Percentiles rank a stretch among this genome's conserved stretches.
These are phyloP conservation scores for Leptinotarsa texana DNA, from an alignment of 1,140 invertebrate genomes.

Conservation along the genomic window DNA sequence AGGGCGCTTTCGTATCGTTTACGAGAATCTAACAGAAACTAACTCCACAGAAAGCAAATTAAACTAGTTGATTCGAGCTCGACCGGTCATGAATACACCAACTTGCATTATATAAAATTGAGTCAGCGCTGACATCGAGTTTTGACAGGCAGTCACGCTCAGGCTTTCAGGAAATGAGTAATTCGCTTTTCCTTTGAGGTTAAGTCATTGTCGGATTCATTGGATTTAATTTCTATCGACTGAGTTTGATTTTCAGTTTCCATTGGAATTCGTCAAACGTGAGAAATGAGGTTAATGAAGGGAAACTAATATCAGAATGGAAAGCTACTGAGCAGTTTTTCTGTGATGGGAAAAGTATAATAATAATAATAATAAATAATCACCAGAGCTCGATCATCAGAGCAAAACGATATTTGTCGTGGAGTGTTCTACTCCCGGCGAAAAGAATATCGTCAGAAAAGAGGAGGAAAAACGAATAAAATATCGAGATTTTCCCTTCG, in stretches of 20 bases:
- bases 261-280: no score
- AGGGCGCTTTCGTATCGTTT: slow-evolving; percentile 5
- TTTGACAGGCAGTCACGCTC: neutral
- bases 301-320: no score
- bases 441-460: no score
- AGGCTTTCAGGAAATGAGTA: neutral
- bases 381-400: no score
- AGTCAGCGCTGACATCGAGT: neutral
- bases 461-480: no score
- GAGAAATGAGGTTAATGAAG: no score
- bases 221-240: neutral
- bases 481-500: no score
- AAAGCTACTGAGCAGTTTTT: no score
- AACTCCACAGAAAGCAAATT: slow-evolving; percentile 2
- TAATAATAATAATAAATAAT: no score
- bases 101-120: neutral
- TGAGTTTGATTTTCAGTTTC: neutral
- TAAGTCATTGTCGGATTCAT: neutral
- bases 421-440: no score
- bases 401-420: no score
- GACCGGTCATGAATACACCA: neutral
- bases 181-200: slow-evolving; percentile 8
- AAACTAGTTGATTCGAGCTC: neutral
- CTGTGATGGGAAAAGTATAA: no score
- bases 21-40: neutral